Evolutionary conservation across 2,113 vertebrate genomes (phyloP), one percentile per base, ranked within the genome.

Genomic region (Siphamia tubifer): DNA sequence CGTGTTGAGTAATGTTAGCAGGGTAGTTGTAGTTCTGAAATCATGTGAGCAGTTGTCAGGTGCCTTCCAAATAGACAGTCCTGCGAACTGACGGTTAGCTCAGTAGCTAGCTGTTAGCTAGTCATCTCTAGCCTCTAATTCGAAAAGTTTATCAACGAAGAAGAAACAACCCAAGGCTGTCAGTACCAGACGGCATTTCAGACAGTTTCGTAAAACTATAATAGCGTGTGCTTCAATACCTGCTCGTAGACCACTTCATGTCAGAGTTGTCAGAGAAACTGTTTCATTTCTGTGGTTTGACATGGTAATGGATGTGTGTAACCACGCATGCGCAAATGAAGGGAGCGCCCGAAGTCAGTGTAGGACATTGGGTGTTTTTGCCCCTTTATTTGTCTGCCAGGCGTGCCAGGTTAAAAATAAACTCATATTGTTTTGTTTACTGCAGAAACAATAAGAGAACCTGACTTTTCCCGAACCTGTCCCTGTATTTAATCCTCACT

Each of bases 41-140:
- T 90, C 88, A 87, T 75, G 88, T 85, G 88, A 82, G 61, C 17
- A 39, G 54, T 64, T 57, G 86, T 87, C 83, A 87, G 74, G 77
- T 75, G 87, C 68, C 43, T 82, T 57, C 51, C 13, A 4, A 28
- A 34, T 60, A 39, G 65, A 31, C 35, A 48, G 36, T 63, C 31
- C 76, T 49, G 44, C 72, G 43, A 66, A 67, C 47, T 60, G 68
- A 72, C 60, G 25, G 38, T 60, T 76, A 81, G 71, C 77, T 8
- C 6, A 52, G 42, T 25, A 2, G 69, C 51, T 79, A 82, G 61
- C 81, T 24, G 61, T 0, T 53, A 77, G 83, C 77, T 60, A 66
- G 39, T n/a, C 56, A 17, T 45, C 62, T 51, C 30, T 3, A 1
- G 2, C 2, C 17, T 27, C 12, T 12, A 24, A 58, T 17, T 52